Evolutionary conservation across 2,888 invertebrate genomes (phyloP).

Genomic region (Dryobotodes eremita): DNA sequence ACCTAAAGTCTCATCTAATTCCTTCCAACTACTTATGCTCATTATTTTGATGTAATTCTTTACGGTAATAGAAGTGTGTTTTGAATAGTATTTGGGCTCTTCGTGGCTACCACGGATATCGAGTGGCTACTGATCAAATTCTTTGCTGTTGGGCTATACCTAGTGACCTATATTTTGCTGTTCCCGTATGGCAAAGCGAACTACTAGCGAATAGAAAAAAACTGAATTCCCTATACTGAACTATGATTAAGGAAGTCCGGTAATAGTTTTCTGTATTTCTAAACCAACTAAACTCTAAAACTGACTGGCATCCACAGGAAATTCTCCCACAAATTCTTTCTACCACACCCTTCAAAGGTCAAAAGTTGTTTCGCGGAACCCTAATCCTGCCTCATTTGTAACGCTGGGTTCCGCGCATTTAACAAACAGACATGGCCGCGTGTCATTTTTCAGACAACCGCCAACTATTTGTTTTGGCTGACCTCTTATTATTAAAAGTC

Average conservation of each 20-base stretch:
- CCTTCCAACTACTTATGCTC: too few species aligned
- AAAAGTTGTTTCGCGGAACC: constrained; percentile 37
- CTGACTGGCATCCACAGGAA: constrained; percentile 4
- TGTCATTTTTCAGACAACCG: constrained; percentile 81
- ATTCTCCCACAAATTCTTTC: constrained; percentile 13
- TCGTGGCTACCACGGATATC: too few species aligned
- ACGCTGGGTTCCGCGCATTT: constrained; percentile 51
- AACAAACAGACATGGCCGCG: constrained; percentile 73
- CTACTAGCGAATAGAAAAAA: background rate
- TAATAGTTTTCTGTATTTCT: background rate
- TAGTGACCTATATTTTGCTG: background rate
- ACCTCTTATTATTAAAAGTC: constrained; percentile 69
- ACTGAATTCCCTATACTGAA: background rate
- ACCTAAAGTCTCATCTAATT: too few species aligned
- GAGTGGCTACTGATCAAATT: too few species aligned
- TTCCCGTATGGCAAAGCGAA: background rate
- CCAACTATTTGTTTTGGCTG: constrained; percentile 77
- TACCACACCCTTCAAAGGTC: constrained; percentile 20
- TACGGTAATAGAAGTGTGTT: too few species aligned
- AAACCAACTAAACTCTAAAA: constrained; percentile 11
- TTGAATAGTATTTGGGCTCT: too few species aligned
- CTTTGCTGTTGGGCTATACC: background rate
- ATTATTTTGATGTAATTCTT: too few species aligned
- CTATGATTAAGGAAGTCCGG: background rate
- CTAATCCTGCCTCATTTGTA: constrained; percentile 58